Evolutionary conservation across 2,797 vertebrate genomes (phyloP), one percentile per base, ranked within the genome.

Genomic region (Eospalax fontanierii): DNA sequence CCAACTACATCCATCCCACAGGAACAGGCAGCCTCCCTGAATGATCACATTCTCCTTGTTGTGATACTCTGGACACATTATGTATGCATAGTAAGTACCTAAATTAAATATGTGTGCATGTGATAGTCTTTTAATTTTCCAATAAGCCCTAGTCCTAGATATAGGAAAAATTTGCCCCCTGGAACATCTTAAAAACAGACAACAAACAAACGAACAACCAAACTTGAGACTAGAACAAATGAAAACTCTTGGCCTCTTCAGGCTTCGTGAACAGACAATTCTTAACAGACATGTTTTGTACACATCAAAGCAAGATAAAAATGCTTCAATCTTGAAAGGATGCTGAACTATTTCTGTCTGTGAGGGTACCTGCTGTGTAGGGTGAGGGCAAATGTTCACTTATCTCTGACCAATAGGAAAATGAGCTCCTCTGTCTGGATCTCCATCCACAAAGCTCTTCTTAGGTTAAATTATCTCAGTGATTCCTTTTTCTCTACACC

Each of bases 401-500:
- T 40, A 71, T 24, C 73, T 92, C 26, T 95, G 73, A 50, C 30
- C 40, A 24, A 43, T 33, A 75, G 71, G 85, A 63, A 94, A 93
- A 83, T 87, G 74, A 94, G 38, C 57, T 97, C 82, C 66, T 93
- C 63, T 79, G 66, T 93, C 86, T 54, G 50, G 50, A 38, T 85
- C 74, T 94, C 81, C 35, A 94, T 59, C 70, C 38, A n/a, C 50
- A 75, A 94, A 92, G 46, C 4, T 84, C 43, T 70, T 95, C 61
- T 81, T 74, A 81, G 40, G 57, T 4, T 33, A 68, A 89, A 83
- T 68, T 94, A 89, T 54, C 54, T 40, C 73, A 76, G 66, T 38
- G 79, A 89, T 61, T 87, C 46, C 83, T 76, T 83, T 90, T 28
- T 87, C 35, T 50, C 14, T 91, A 10, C 7, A 80, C 54, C 12